Evolutionary conservation across 2,797 vertebrate species (phyloP), one percentile per base, ranked within the genome.

Genomic region (Sebastes diploproa): DNA sequence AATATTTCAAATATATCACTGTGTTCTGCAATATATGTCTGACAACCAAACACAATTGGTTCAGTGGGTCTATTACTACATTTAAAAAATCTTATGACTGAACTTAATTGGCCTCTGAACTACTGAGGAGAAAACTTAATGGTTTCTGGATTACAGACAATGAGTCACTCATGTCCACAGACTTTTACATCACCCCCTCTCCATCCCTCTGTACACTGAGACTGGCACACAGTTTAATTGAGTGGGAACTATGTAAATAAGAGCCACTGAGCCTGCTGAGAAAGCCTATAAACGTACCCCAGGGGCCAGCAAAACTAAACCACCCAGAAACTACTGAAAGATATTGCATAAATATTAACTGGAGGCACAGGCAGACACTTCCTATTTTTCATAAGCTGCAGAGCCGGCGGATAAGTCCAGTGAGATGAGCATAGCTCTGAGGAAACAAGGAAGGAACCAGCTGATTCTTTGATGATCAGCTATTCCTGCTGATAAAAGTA

Each of bases 241-340:
- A 91, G 73, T 86, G 78, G 88, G 79, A 94, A 90, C 64, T 68
- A 71, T 80, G 66, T 77, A 74, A 86, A 81, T n/a, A n/a, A 52
- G 42, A 80, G 63, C 62, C 61, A 74, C 63, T n/a, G 54, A 82
- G n/a, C 65, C 80, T 75, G 78, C 75, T 78, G 84, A 84, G 87
- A 91, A 90, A 90, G 62, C 60, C 71, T 82, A 30, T 62, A 81
- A 86, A 73, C 14, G 30, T 16, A 60, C 82, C 77, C 75, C 56
- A 42, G 67, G 77, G 76, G 72, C 50, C 6, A 54, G 61, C 78
- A 56, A 83, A 86, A 64, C 68, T 56, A 91, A 85, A 79, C 78
- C 75, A 79, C 72, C 20, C 73, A 78, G 42, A 70, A 80, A 81
- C 30, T 74, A 55, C 30, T 29, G 22, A 67, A 52, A 67, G n/a